Evolutionary conservation across 2,797 vertebrate genomes (phyloP), one percentile per base, ranked within the genome.

Genomic region (Sebastes hopkinsi): DNA sequence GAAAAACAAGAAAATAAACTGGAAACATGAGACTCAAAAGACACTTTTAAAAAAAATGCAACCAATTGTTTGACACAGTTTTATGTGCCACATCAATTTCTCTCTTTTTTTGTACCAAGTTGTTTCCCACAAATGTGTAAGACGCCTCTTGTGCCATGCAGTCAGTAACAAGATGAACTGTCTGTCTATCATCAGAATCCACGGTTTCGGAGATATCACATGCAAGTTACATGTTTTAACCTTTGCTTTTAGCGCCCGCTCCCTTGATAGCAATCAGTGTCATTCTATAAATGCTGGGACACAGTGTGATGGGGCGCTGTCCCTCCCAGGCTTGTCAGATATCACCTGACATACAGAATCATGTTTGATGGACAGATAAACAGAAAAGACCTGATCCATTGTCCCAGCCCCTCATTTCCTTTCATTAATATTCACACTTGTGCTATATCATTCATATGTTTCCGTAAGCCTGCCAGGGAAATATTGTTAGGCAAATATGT

Each of bases 331-430:
- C 79, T 76, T 72, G 38, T 84, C 77, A 84, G 69, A 83, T 80
- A 80, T 78, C 82, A 85, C 77, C 74, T 83, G 82, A 77, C 76
- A 77, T 25, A 72, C 73, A 74, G 52, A 68, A 78, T 89, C 61
- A 72, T 52, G 42, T 64, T 64, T 87, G 83, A 88, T 74, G 42
- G 82, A 83, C 81, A 58, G 72, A 88, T 86, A 73, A 85, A 82
- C n/a, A 56, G 30, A 56, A 69, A 54, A 14, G 22, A 1, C 20
- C 16, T 22, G 16, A 64, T 72, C 30, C 34, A 59, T 70, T 73
- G 29, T 72, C 66, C 4, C 30, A 1, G 52, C 34, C 46, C 20
- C 71, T 77, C 74, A 54, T 72, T 81, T 77, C 13, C 50, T 61
- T 60, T 61, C 5, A 75, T 83, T 77, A 74, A 73, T 67, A 80